phyloP scores from a whole-genome alignment of 2,888 invertebrate species.

The Pollenia labialis region DNA sequence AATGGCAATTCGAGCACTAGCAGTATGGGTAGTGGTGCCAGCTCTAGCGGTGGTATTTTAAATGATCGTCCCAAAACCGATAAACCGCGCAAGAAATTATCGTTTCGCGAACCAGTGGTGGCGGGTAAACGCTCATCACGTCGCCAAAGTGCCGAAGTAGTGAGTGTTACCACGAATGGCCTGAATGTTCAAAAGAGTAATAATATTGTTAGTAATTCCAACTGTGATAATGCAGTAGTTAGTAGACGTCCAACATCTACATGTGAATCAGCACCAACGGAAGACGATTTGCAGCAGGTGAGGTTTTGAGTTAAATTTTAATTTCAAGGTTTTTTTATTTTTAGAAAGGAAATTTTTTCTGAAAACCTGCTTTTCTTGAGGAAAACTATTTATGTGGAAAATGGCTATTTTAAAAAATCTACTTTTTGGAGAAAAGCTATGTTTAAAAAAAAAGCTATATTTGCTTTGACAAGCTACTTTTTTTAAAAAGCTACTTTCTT shows the following conservation, averaged over 20 bases:
- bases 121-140: slow-evolving; percentile 75
- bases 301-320: neutral
- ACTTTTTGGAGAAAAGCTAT: no score
- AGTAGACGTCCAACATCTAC: slow-evolving; percentile 60
- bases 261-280: slow-evolving; percentile 33
- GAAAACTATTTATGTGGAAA: no score
- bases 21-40: slow-evolving; percentile 84
- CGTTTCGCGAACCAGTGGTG: slow-evolving; percentile 90
- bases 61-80: slow-evolving; percentile 81
- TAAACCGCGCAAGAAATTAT: slow-evolving; percentile 92
- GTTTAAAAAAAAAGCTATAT: no score
- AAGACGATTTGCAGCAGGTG: slow-evolving; percentile 65
- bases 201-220: slow-evolving; percentile 32
- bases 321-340: no score
- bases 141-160: slow-evolving; percentile 75
- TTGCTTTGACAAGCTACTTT: no score
- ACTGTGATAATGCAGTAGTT: slow-evolving; percentile 60
- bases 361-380: no score
- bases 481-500: no score
- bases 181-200: slow-evolving; percentile 47
- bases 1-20: slow-evolving; percentile 81
- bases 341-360: no score
- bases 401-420: no score
- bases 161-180: slow-evolving; percentile 27
- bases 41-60: slow-evolving; percentile 74